Evolutionary conservation across 2,888 invertebrate species (phyloP).

Genomic region (Diarsia rubi): DNA sequence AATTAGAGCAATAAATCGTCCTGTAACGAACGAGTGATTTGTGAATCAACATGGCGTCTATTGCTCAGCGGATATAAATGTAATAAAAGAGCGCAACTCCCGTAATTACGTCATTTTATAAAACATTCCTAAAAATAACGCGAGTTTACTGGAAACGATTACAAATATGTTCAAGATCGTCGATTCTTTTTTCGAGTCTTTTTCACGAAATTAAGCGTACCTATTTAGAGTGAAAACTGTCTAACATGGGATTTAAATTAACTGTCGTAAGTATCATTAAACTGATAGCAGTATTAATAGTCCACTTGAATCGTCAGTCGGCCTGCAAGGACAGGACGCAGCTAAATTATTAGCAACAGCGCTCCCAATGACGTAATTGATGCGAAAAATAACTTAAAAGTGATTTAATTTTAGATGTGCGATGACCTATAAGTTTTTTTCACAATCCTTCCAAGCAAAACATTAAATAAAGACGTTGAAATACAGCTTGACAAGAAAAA

Average conservation of each 20-base stretch:
- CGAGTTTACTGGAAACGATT: slow-evolving; percentile 39
- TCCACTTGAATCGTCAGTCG: slow-evolving; percentile 40
- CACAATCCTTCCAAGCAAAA: slow-evolving; percentile 46
- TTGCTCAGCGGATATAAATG: slow-evolving; percentile 58
- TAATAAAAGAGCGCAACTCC: slow-evolving; percentile 51
- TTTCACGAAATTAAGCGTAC: slow-evolving; percentile 14
- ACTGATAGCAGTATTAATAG: slow-evolving; percentile 37
- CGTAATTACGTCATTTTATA: slow-evolving; percentile 54
- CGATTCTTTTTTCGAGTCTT: slow-evolving; percentile 39
- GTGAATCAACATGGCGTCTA: slow-evolving; percentile 66
- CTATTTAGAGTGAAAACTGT: neutral
- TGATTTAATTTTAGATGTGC: slow-evolving; percentile 61
- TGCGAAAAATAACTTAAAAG: slow-evolving; percentile 66
- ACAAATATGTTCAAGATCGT: slow-evolving; percentile 48
- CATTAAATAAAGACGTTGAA: slow-evolving; percentile 52
- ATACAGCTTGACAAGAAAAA: slow-evolving; percentile 38
- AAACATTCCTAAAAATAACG: slow-evolving; percentile 57
- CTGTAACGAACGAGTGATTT: slow-evolving; percentile 71
- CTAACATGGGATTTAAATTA: slow-evolving; percentile 12
- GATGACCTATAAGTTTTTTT: slow-evolving; percentile 61
- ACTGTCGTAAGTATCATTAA: slow-evolving; percentile 17
- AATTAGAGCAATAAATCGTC: slow-evolving; percentile 70
- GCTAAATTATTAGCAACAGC: slow-evolving; percentile 63
- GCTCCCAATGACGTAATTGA: slow-evolving; percentile 58
- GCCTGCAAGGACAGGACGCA: slow-evolving; percentile 39